Percentiles rank a stretch among this genome's conserved stretches.
Conservation (phyloP, 2,113 vertebrate genomes). For the Camelus dromedarius region DNA sequence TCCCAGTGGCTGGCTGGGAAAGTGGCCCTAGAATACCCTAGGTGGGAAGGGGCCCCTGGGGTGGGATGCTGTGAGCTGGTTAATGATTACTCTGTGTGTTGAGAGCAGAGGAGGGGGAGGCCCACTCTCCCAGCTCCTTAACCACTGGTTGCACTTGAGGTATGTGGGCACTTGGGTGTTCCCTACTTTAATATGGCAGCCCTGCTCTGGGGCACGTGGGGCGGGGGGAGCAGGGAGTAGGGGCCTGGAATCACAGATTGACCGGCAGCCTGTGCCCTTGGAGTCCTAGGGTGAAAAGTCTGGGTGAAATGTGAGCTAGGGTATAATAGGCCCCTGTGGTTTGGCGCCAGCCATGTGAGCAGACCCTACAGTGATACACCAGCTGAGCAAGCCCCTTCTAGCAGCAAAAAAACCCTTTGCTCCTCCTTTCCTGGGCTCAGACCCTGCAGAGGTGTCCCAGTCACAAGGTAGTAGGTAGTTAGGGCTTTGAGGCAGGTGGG, state of each 20-base stretch:
- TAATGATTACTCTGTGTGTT: constrained; percentile 70
- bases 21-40: not conserved
- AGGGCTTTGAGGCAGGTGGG: not conserved
- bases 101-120: not conserved
- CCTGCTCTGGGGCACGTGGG: not conserved
- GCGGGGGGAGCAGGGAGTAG: not conserved
- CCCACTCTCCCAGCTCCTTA: constrained; percentile 7
- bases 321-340: not conserved
- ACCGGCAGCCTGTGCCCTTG: not conserved
- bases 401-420: rapidly evolving
- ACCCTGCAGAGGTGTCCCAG: not conserved
- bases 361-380: not conserved
- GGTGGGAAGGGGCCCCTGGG: not conserved
- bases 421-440: not conserved
- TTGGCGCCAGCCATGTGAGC: not conserved
- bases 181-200: constrained; percentile 61
- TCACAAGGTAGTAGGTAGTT: not conserved
- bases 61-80: not conserved
- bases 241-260: not conserved
- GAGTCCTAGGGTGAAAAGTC: not conserved
- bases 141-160: constrained; percentile 55
- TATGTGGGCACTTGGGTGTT: constrained; percentile 59
- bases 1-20: not conserved
- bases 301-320: not conserved
- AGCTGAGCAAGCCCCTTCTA: not conserved